These are phyloP conservation scores for Dinoponera quadriceps DNA, from an alignment of 1,140 invertebrate genomes.

Conservation along the genomic window DNA sequence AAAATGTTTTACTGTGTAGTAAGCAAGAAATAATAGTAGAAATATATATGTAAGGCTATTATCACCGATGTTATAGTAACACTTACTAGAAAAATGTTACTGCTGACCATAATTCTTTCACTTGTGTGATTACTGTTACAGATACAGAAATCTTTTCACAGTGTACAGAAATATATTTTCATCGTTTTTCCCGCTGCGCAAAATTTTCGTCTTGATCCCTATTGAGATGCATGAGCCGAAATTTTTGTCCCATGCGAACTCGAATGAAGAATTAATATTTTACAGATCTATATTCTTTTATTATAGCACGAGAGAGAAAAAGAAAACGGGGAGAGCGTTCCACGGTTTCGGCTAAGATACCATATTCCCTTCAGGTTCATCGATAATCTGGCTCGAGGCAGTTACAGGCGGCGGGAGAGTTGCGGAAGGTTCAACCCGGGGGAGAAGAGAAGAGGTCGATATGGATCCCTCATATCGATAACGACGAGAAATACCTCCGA, in stretches of 20 bases:
- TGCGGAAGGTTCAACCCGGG: neutral
- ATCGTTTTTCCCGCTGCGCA: no score
- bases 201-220: no score
- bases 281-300: conserved; percentile 19
- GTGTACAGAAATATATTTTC: no score
- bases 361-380: neutral
- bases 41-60: no score
- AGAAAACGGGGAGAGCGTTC: neutral
- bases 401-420: neutral
- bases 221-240: neutral
- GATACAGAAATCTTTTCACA: no score
- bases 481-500: conserved; percentile 29
- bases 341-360: neutral
- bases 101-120: no score
- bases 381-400: conserved; percentile 18
- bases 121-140: no score
- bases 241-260: conserved; percentile 15
- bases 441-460: neutral
- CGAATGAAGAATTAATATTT: conserved; percentile 11
- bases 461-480: conserved; percentile 30
- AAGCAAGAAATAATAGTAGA: conserved; percentile 1
- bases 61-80: no score
- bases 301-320: neutral
- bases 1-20: neutral
- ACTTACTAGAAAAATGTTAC: no score